Evolutionary conservation across 2,797 vertebrate species (phyloP), one percentile per base, ranked within the genome.

Genomic region (Mus caroli): DNA sequence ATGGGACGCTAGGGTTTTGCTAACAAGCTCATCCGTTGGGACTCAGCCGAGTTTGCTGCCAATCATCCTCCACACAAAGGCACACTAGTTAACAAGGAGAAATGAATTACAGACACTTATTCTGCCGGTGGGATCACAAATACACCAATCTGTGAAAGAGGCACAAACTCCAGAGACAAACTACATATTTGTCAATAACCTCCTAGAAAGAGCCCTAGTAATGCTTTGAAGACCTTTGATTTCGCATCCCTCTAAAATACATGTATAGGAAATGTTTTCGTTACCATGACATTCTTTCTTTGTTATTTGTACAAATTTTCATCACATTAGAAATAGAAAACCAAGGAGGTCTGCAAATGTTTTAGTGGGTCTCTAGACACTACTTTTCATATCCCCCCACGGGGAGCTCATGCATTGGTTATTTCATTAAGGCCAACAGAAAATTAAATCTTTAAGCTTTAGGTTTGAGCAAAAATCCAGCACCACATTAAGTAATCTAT

Each of bases 51-150:
- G 98, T 98, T 98, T 98, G 98, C 98, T 99, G 98, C 99, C 98
- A 98, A 98, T 99, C 98, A 99, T 98, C 97, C 98, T 96, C 91
- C 98, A 98, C 98, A 98, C 98, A 99, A 99, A 99, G 98, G 98
- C 98, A 96, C 98, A 98, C 98, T 99, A 98, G 98, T 98, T 99
- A 99, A 99, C 98, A 98, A 99, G 99, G 98, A 98, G 98, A 98
- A 98, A 98, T 98, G 98, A 99, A 99, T 99, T 99, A 99, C 98
- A 98, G 98, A 99, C 98, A 98, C 98, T 99, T 98, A 99, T 98
- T 98, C 98, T 98, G 98, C 98, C 98, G 98, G 98, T 99, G 98
- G 98, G 98, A 98, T 98, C 98, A 98, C 98, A 99, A 98, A 99
- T 99, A 98, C 98, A 98, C 98, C 98, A 98, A 99, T 98, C 98